Evolutionary conservation across 2,888 invertebrate genomes (phyloP).

Genomic region (Argyresthia goedartella): DNA sequence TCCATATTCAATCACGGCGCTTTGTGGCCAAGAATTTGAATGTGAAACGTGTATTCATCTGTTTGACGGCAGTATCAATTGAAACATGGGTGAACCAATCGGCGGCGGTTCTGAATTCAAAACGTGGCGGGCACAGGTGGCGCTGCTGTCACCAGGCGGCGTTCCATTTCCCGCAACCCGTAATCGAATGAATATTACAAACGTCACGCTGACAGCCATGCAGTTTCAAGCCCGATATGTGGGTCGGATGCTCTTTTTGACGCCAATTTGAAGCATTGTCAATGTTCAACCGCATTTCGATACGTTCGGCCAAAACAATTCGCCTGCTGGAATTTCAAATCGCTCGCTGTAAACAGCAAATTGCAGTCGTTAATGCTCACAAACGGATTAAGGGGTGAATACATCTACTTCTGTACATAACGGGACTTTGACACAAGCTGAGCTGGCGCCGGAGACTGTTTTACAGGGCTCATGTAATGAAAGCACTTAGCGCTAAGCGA

Average conservation of each 20-base stretch:
- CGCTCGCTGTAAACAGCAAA: neutral
- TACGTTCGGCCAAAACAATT: neutral
- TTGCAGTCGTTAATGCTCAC: neutral
- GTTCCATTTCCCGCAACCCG: constrained; percentile 54
- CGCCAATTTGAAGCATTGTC: constrained; percentile 39
- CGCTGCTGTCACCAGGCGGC: constrained; percentile 46
- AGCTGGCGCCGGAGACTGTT: neutral
- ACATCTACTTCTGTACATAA: neutral
- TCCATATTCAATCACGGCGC: constrained; percentile 42
- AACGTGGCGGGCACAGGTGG: constrained; percentile 33
- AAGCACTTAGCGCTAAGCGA: constrained; percentile 70
- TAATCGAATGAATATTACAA: constrained; percentile 69
- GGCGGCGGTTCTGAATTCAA: constrained; percentile 14
- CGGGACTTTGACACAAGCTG: neutral
- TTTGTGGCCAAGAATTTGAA: constrained; percentile 32
- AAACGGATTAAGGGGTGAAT: neutral
- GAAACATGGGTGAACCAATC: constrained; percentile 7
- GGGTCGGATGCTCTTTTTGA: constrained; percentile 53
- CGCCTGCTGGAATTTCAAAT: neutral
- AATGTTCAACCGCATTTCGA: constrained; percentile 12
- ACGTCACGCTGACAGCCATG: constrained; percentile 53
- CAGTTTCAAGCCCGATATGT: constrained; percentile 45
- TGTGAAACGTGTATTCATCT: neutral
- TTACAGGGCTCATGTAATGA: constrained; percentile 13
- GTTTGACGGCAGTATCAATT: constrained; percentile 2